These are phyloP conservation scores for Drosophila funebris DNA, from an alignment of 1,140 invertebrate genomes.

Conservation along the genomic window DNA sequence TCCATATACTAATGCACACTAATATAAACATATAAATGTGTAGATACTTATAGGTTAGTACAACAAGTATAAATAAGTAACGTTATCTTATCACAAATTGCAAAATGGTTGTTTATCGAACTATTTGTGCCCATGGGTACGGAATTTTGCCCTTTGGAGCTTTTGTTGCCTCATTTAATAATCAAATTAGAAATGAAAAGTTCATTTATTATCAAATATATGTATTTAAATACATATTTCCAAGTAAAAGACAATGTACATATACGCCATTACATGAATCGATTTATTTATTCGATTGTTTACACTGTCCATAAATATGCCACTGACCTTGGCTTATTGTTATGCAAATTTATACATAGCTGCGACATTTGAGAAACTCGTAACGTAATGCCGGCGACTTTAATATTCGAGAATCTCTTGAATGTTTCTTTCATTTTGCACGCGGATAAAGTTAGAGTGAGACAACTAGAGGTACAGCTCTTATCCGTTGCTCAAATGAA, in stretches of 20 bases:
- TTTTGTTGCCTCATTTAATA: not conserved
- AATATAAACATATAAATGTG: not conserved
- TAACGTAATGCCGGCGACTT: conserved; percentile 16
- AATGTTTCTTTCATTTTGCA: conserved; percentile 59
- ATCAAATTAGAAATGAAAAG: not conserved
- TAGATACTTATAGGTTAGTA: not conserved
- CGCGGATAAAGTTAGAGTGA: conserved; percentile 64
- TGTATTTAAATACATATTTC: too few species aligned
- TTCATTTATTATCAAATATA: too few species aligned
- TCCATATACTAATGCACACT: not conserved
- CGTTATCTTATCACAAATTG: conserved; percentile 36
- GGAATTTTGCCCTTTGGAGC: not conserved
- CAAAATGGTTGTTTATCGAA: conserved; percentile 32
- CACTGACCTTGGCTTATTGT: conserved; percentile 60
- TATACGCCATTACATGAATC: not conserved
- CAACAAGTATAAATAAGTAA: conserved; percentile 8
- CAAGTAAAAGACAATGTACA: too few species aligned
- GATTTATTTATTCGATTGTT: conserved; percentile 19
- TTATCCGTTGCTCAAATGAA: conserved; percentile 44
- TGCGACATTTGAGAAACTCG: conserved; percentile 1
- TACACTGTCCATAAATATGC: conserved; percentile 29
- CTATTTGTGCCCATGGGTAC: not conserved
- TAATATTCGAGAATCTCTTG: conserved; percentile 15
- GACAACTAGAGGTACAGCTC: conserved; percentile 42
- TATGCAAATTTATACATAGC: conserved; percentile 65